phyloP scores from a whole-genome alignment of 2,797 vertebrate genomes.

The Pantherophis vulpinus region DNA sequence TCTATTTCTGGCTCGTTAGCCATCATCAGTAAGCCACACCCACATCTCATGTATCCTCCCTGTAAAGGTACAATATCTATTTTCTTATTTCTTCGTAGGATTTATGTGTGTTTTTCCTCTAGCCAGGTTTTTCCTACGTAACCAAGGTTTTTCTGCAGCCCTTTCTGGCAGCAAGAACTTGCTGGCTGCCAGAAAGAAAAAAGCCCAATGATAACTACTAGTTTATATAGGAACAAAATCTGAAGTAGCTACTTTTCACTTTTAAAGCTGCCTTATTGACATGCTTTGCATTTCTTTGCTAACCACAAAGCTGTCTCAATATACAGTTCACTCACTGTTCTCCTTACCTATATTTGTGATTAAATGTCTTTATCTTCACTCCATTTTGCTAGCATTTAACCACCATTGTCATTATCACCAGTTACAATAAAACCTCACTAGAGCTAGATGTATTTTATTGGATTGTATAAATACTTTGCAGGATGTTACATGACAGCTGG shows the following conservation, averaged over 20 bases:
- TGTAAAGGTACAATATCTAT: too few relatives aligned
- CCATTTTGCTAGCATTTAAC: constrained; percentile 23
- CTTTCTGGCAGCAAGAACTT: too few relatives aligned
- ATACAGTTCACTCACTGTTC: neutral
- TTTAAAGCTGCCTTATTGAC: neutral
- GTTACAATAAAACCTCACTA: constrained; percentile 27
- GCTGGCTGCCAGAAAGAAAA: too few relatives aligned
- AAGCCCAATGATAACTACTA: too few relatives aligned
- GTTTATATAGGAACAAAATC: neutral
- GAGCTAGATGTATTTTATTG: neutral
- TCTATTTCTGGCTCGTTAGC: too few relatives aligned
- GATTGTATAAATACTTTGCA: neutral
- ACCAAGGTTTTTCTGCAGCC: too few relatives aligned
- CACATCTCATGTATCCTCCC: too few relatives aligned
- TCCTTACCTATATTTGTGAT: neutral
- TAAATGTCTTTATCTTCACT: neutral
- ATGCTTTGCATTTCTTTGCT: neutral
- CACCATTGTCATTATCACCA: constrained; percentile 19
- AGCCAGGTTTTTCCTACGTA: too few relatives aligned
- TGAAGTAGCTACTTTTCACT: neutral
- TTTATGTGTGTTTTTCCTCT: too few relatives aligned
- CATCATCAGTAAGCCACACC: too few relatives aligned
- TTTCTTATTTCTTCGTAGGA: too few relatives aligned
- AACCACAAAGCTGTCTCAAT: neutral
- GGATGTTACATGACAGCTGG: constrained; percentile 25